These are phyloP conservation scores for Listronotus bonariensis DNA, from an alignment of 1,140 invertebrate species.

Conservation along the genomic window DNA sequence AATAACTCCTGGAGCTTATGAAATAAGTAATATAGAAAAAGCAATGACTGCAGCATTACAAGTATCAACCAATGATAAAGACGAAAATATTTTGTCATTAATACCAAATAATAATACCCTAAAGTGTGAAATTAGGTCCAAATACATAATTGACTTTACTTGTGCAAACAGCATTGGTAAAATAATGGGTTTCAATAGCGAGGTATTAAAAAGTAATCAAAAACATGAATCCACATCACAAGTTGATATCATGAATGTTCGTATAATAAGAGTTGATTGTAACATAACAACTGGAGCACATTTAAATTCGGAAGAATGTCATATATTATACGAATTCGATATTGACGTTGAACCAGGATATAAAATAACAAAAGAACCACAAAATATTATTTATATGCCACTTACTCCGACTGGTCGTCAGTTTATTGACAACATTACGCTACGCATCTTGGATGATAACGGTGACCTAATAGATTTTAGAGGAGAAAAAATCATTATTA, in stretches of 20 bases:
- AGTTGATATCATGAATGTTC: no score
- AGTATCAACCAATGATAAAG: neutral
- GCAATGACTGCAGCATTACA: neutral
- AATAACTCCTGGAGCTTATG: constrained; percentile 17
- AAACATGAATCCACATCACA: constrained; percentile 24
- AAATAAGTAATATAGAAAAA: constrained; percentile 11
- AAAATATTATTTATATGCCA: constrained; percentile 30
- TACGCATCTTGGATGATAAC: constrained; percentile 20
- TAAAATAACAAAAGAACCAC: constrained; percentile 19
- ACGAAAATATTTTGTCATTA: neutral
- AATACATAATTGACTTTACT: constrained; percentile 22
- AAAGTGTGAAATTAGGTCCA: constrained; percentile 20
- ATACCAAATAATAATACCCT: constrained; percentile 25
- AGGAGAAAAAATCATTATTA: constrained; percentile 22
- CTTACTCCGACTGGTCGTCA: constrained; percentile 14
- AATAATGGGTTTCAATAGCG: constrained; percentile 17
- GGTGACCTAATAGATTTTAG: constrained; percentile 11
- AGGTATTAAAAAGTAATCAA: constrained; percentile 5
- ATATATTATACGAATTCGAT: constrained; percentile 27
- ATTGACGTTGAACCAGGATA: constrained; percentile 28
- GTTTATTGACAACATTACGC: constrained; percentile 22
- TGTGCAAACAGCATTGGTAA: neutral
- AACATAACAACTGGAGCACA: constrained; percentile 25
- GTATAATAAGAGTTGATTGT: no score
- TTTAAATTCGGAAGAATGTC: constrained; percentile 16